Evolutionary conservation across 1,140 invertebrate genomes (phyloP).

Genomic region (Oedothorax gibbosus): DNA sequence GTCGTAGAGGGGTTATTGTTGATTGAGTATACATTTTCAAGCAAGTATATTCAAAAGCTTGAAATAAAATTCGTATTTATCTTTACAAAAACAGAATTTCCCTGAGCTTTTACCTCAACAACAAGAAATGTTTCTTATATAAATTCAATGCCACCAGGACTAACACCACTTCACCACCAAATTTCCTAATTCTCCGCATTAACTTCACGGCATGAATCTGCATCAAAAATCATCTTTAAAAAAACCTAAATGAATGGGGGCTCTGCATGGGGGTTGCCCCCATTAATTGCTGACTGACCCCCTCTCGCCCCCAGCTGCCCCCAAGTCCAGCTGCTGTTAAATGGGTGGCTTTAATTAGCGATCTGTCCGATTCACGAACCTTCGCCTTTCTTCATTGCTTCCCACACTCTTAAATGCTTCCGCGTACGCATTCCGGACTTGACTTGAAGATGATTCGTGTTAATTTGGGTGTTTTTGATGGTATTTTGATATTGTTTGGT

Average conservation of each 20-base stretch:
- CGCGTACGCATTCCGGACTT: conserved; percentile 28
- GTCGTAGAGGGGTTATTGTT: too few relatives aligned
- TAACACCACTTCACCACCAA: not conserved
- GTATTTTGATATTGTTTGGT: too few relatives aligned
- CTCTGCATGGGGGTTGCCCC: not conserved
- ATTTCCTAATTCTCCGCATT: not conserved
- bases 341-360: conserved; percentile 50
- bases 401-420: conserved; percentile 16
- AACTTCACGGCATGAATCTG: conserved; percentile 11
- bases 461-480: too few relatives aligned
- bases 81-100: too few relatives aligned
- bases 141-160: too few relatives aligned
- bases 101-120: too few relatives aligned
- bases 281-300: conserved; percentile 43
- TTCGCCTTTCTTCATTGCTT: conserved; percentile 44
- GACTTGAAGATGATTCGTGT: not conserved
- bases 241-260: not conserved
- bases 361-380: conserved; percentile 27
- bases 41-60: too few relatives aligned
- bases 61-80: too few relatives aligned
- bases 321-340: conserved; percentile 34
- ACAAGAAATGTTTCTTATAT: too few relatives aligned
- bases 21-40: too few relatives aligned
- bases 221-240: too few relatives aligned
- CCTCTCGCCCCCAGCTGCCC: conserved; percentile 26